Evolutionary conservation across 2,113 vertebrate genomes (phyloP).

Genomic region (Lepidiolamprologus cunningtoni): DNA sequence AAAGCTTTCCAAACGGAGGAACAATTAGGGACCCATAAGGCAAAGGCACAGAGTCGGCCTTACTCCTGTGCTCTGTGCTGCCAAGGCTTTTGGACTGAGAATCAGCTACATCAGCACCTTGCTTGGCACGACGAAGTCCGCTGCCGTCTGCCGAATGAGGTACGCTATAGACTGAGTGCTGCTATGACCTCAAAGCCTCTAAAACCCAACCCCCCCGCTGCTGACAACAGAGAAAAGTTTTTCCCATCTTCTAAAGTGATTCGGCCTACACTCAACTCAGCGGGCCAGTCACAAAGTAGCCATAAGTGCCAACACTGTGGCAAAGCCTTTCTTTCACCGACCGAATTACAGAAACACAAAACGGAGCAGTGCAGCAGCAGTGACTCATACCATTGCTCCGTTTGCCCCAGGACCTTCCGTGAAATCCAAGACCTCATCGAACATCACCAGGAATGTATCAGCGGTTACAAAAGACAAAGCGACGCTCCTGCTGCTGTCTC

Average conservation of each 20-base stretch:
- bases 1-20: conserved; percentile 69
- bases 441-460: conserved; percentile 63
- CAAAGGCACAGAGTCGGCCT: conserved; percentile 57
- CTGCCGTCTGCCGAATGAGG: conserved; percentile 65
- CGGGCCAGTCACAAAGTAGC: conserved; percentile 2
- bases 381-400: conserved; percentile 49
- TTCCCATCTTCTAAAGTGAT: background rate
- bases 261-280: background rate
- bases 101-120: conserved; percentile 72
- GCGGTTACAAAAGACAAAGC: background rate
- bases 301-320: conserved; percentile 59
- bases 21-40: conserved; percentile 56
- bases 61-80: conserved; percentile 72
- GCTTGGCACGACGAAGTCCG: conserved; percentile 73
- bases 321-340: conserved; percentile 54
- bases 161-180: conserved; percentile 64
- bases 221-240: background rate
- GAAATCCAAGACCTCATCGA: conserved; percentile 59
- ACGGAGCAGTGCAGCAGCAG: conserved; percentile 16
- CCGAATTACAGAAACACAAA: conserved; percentile 51
- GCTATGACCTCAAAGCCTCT: conserved; percentile 22
- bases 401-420: conserved; percentile 58
- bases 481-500: background rate
- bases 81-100: conserved; percentile 68
- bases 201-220: background rate